Evolutionary conservation across 2,797 vertebrate species (phyloP).

Genomic region (Paratrypauchen microcephalus): DNA sequence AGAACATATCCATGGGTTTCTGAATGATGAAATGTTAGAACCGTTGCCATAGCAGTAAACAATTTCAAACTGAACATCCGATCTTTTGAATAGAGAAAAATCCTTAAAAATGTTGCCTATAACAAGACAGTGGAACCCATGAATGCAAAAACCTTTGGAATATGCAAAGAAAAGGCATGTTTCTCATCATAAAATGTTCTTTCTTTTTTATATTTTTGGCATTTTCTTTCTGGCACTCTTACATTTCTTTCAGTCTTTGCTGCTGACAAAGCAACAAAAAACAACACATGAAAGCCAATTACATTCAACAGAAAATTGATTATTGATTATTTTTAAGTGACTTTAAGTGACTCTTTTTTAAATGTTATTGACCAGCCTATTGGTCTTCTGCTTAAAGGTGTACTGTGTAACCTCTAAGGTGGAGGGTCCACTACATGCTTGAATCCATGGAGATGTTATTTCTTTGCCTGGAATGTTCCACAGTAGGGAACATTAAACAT

Average conservation of each 20-base stretch:
- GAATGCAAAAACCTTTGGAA: background rate
- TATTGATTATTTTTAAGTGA: conserved; percentile 10
- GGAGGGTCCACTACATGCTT: too few species aligned
- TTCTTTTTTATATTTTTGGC: background rate
- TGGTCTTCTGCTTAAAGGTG: too few species aligned
- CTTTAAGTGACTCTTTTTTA: background rate
- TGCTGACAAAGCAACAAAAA: background rate
- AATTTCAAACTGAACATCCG: too few species aligned
- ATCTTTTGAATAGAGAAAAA: too few species aligned
- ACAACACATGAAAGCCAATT: background rate
- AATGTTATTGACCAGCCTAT: background rate
- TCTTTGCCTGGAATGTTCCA: too few species aligned
- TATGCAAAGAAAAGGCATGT: background rate
- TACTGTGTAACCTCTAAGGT: too few species aligned
- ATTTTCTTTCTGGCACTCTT: background rate
- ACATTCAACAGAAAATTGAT: background rate
- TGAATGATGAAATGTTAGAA: background rate
- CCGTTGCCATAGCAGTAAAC: background rate
- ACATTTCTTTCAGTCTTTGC: background rate
- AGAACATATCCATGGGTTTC: background rate
- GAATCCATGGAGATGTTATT: too few species aligned
- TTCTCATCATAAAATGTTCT: too few species aligned
- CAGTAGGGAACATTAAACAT: too few species aligned
- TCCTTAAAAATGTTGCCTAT: too few species aligned
- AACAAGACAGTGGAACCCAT: too few species aligned